Evolutionary conservation across 2,113 vertebrate genomes (phyloP), one percentile per base, ranked within the genome.

Genomic region (Myrmophylax atrothorax): DNA sequence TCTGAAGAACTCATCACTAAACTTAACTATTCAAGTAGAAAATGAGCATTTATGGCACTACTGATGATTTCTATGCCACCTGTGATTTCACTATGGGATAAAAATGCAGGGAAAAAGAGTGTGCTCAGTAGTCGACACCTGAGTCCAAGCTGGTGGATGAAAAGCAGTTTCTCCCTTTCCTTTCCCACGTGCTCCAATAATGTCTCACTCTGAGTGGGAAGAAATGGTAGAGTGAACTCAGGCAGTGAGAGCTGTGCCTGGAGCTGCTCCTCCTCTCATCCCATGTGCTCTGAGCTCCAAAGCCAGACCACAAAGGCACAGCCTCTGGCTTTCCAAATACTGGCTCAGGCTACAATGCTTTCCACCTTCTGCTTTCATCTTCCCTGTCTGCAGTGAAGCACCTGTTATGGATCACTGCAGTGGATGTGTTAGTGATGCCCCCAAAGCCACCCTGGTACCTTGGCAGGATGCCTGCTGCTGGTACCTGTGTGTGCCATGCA

Each of bases 401-500:
- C 9, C 14, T 3, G 2, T 2, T 3, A 4, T 60, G 29, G 40
- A 6, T n/a, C 16, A 12, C 10, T 47, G 46, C 46, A 47, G 19
- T 47, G 20, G 46, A 22, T 47, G 46, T 47, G 46, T 47, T 20
- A 47, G 18, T 20, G 46, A 47, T 17, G 10, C 28, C 29, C n/a
- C 9, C 18, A 2, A 33, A 58, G 38, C 14, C 44, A 26, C 33
- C 3, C 2, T 10, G 24, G 18, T 1, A 46, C 68, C n/a, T 4
- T 29, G 29, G 53, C 33, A 79, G 75, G 40, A 14, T 14, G 15
- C 40, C 40, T 42, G 40, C 28, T 1, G 1, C 9, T 73, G 75
- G 19, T 14, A 7, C 53, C 12, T 31, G 3, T 5, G 5, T 9
- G 1, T 15, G 75, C 70, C 33, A 12, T 8, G n/a, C 17, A 56